Evolutionary conservation across 2,113 vertebrate species (phyloP).

Genomic region (Eupsittula cactorum): DNA sequence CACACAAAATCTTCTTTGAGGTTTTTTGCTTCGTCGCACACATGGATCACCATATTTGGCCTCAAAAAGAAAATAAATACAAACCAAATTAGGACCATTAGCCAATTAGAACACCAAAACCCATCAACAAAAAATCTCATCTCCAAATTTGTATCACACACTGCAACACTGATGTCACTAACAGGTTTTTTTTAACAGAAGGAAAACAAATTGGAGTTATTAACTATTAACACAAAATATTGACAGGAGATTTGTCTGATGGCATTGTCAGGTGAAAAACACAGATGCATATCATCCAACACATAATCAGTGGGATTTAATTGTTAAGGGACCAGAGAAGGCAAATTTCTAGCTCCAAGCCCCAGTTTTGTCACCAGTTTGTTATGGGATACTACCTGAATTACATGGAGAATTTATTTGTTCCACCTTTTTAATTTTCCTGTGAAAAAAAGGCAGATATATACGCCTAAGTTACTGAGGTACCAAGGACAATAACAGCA

Average conservation of each 20-base stretch:
- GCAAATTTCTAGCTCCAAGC: not conserved
- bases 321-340: not conserved
- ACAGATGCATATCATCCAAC: not conserved
- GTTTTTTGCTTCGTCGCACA: constrained; percentile 97
- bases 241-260: not conserved
- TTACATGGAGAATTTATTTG: not conserved
- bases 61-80: constrained; percentile 71
- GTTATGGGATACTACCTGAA: not conserved
- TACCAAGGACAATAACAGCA: not conserved
- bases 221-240: not conserved
- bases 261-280: not conserved
- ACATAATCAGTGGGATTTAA: not conserved
- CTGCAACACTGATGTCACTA: not conserved
- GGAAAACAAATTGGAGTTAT: not conserved
- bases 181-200: not conserved
- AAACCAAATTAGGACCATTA: constrained; percentile 29
- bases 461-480: not conserved
- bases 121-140: not conserved
- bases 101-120: not conserved
- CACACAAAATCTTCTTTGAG: constrained; percentile 96
- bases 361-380: not conserved
- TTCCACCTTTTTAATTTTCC: not conserved
- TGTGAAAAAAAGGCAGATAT: not conserved
- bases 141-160: not conserved
- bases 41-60: constrained; percentile 97